Percentiles rank a stretch among this genome's conserved stretches.
Conservation (phyloP, 1,140 invertebrate genomes). For the Mycetomoellerius zeteki region DNA sequence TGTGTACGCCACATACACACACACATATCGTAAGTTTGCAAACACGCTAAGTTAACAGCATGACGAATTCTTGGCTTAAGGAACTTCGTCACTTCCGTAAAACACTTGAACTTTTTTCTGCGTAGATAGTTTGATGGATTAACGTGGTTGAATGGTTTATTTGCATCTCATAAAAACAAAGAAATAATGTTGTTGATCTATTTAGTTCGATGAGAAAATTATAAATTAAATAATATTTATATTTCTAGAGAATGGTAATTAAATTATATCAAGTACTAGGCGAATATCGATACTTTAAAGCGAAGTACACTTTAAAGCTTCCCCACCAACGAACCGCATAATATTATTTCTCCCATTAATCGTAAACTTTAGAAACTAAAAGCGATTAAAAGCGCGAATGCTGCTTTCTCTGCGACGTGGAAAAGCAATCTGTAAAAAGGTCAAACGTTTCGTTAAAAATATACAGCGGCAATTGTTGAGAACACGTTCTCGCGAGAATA, state of each 20-base stretch:
- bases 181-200: background rate
- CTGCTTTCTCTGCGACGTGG: background rate
- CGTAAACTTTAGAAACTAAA: slow-evolving; percentile 32
- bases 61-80: slow-evolving; percentile 10
- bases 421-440: slow-evolving; percentile 30
- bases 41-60: background rate
- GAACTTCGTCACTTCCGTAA: background rate
- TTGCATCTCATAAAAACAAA: background rate
- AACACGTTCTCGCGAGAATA: background rate
- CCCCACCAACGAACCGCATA: background rate
- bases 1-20: background rate
- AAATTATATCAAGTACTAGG: background rate
- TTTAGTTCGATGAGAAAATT: background rate
- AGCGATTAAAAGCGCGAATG: slow-evolving; percentile 7
- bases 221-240: background rate
- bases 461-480: slow-evolving; percentile 26
- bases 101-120: background rate
- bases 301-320: background rate
- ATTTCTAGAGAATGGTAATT: background rate
- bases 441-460: slow-evolving; percentile 49
- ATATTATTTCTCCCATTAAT: slow-evolving; percentile 24
- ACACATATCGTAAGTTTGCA: background rate
- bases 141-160: background rate
- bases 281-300: slow-evolving; percentile 3
- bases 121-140: too few relatives aligned